phyloP scores from a whole-genome alignment of 2,888 invertebrate species.

The Drosophila limbata region DNA sequence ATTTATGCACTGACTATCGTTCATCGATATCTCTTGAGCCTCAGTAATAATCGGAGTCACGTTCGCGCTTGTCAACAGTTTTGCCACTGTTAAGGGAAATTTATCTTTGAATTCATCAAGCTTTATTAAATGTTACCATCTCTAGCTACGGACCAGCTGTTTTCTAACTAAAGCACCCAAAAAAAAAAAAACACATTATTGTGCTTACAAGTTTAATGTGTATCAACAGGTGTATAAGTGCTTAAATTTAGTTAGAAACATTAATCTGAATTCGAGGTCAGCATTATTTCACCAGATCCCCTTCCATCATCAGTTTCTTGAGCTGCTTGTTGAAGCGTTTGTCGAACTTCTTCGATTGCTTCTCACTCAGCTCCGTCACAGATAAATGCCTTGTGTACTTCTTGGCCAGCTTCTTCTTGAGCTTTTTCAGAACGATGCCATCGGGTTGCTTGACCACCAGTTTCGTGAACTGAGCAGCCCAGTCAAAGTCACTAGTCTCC shows the following conservation, averaged over 20 bases:
- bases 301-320: conserved; percentile 88
- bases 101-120: too few relatives aligned
- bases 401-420: conserved; percentile 91
- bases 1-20: conserved; percentile 26
- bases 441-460: conserved; percentile 83
- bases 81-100: background rate
- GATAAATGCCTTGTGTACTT: conserved; percentile 86
- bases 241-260: conserved; percentile 35
- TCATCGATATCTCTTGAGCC: conserved; percentile 30
- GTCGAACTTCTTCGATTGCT: conserved; percentile 87
- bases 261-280: conserved; percentile 30
- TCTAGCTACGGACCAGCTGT: too few relatives aligned
- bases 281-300: conserved; percentile 86
- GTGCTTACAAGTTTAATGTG: conserved; percentile 57
- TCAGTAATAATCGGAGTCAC: background rate
- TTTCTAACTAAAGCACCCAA: too few relatives aligned
- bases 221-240: conserved; percentile 6
- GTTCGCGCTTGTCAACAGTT: background rate
- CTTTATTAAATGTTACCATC: too few relatives aligned
- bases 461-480: conserved; percentile 67
- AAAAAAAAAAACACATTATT: background rate
- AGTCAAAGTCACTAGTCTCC: conserved; percentile 67
- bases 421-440: conserved; percentile 89
- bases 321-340: conserved; percentile 91
- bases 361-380: conserved; percentile 84